A percentile compares a stretch with the other conserved stretches of the same genome.
Evolutionary conservation across 1,140 invertebrate genomes (phyloP).

Genomic region (Panagrolaimus sp.): DNA sequence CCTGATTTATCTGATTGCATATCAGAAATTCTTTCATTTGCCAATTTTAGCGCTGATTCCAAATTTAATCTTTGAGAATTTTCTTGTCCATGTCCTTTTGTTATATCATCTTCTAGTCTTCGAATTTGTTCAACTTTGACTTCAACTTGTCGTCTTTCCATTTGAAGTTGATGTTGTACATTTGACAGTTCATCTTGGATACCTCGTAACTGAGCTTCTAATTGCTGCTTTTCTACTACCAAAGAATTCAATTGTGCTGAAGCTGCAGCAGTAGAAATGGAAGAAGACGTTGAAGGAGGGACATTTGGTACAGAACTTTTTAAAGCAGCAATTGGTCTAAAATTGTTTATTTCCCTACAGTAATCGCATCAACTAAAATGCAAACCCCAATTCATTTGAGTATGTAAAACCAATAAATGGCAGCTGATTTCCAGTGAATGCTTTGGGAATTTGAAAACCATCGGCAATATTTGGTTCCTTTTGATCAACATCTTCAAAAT

Average conservation of each 20-base stretch:
- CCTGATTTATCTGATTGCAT: neutral
- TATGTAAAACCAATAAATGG: conserved; percentile 99
- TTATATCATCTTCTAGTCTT: too few relatives aligned
- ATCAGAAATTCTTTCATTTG: neutral
- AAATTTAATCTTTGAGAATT: neutral
- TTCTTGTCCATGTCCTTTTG: neutral
- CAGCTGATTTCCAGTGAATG: conserved; percentile 94
- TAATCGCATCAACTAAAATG: neutral
- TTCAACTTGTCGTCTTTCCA: too few relatives aligned
- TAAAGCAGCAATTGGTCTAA: neutral
- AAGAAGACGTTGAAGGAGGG: too few relatives aligned
- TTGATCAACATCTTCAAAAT: conserved; percentile 92
- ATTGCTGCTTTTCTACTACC: neutral
- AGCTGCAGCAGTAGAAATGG: too few relatives aligned
- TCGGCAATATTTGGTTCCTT: conserved; percentile 75
- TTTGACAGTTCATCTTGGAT: conserved; percentile 2
- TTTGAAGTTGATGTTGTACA: neutral
- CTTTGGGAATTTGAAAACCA: conserved; percentile 87
- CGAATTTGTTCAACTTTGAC: too few relatives aligned
- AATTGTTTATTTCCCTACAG: neutral
- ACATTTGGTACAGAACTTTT: too few relatives aligned
- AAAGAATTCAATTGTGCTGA: neutral
- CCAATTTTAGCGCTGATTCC: neutral
- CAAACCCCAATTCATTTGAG: conserved; percentile 61
- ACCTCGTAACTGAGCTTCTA: conserved; percentile 5